A percentile compares a stretch with the other conserved stretches of the same genome.
Conservation (phyloP, 2,797 vertebrate genomes). For the Lacerta agilis region DNA sequence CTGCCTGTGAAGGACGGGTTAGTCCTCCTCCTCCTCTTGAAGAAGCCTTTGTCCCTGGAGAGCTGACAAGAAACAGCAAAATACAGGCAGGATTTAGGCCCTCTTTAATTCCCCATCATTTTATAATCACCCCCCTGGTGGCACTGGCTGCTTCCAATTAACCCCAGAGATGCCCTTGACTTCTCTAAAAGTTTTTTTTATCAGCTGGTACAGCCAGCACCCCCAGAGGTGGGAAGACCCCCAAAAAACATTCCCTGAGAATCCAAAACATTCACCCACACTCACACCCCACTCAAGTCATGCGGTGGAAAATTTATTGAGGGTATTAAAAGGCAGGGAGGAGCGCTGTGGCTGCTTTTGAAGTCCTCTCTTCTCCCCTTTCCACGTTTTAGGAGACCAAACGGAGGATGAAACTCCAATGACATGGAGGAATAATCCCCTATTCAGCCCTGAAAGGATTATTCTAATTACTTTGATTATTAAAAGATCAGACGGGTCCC, state of each 20-base stretch:
- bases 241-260: slow-evolving; percentile 34
- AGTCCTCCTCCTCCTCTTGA: slow-evolving; percentile 56
- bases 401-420: slow-evolving; percentile 64
- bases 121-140: slow-evolving; percentile 70
- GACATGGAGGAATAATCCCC: slow-evolving; percentile 70
- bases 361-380: slow-evolving; percentile 42
- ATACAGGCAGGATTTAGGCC: slow-evolving; percentile 75
- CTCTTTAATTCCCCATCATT: slow-evolving; percentile 80
- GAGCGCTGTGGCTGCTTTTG: slow-evolving; percentile 46
- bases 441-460: slow-evolving; percentile 75
- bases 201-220: slow-evolving; percentile 65
- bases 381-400: slow-evolving; percentile 57
- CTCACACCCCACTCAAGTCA: slow-evolving; percentile 12
- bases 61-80: slow-evolving; percentile 56
- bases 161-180: slow-evolving; percentile 66
- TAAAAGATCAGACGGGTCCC: slow-evolving; percentile 71
- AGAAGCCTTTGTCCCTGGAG: slow-evolving; percentile 59
- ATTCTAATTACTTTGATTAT: slow-evolving; percentile 84
- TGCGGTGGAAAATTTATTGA: slow-evolving; percentile 55
- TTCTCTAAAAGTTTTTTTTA: slow-evolving; percentile 79
- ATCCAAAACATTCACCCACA: background rate
- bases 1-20: slow-evolving; percentile 42
- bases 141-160: slow-evolving; percentile 79
- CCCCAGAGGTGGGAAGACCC: slow-evolving; percentile 41
- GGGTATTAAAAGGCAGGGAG: background rate